Conservation (phyloP, 2,797 vertebrate species). For the Apodemus agrarius region DNA sequence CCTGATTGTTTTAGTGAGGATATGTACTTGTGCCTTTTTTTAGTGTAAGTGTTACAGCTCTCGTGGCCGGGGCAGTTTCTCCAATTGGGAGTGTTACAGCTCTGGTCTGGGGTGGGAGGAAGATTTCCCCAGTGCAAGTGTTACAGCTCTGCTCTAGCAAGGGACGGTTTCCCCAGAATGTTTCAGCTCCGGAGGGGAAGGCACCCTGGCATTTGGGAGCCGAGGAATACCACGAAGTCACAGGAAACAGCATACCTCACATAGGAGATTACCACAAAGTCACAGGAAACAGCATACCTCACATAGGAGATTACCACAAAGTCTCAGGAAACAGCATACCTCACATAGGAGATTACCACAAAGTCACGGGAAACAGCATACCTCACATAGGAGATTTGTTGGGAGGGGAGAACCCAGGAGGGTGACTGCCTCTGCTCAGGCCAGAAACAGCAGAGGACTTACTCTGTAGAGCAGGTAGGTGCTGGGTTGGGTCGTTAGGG, state of each 20-base stretch:
- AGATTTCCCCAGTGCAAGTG: neutral
- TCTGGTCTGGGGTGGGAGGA: neutral
- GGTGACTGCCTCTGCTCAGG: neutral
- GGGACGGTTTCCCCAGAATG: neutral
- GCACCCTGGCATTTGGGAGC: neutral
- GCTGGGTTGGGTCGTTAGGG: neutral
- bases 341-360: neutral
- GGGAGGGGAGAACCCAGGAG: neutral
- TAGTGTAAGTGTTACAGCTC: neutral
- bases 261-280: neutral
- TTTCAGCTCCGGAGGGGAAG: neutral
- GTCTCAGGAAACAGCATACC: neutral
- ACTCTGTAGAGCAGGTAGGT: neutral
- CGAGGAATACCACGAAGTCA: neutral
- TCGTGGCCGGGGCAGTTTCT: neutral
- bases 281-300: neutral
- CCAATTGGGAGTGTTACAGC: neutral
- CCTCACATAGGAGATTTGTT: neutral
- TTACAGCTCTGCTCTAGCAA: neutral
- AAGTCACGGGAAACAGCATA: neutral
- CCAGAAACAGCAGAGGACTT: neutral
- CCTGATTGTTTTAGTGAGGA: neutral
- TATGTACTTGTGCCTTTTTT: neutral
- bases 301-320: neutral
- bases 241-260: neutral